phyloP scores from a whole-genome alignment of 2,888 invertebrate species.

The Monochamus alternatus region DNA sequence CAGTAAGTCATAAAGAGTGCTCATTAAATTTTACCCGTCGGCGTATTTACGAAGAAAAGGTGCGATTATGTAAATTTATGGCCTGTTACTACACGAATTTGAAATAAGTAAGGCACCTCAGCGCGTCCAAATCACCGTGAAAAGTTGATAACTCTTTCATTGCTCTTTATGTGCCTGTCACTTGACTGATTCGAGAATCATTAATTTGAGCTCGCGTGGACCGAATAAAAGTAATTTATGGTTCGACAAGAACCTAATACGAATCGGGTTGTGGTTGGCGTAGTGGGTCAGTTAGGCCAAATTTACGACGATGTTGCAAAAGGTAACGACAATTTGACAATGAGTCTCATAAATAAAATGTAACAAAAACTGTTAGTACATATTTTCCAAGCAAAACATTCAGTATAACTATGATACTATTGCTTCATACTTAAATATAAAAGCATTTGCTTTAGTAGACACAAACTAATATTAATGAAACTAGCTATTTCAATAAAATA shows the following conservation, averaged over 20 bases:
- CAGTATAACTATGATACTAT: too few relatives aligned
- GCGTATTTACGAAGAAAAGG: background rate
- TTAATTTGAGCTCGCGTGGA: constrained; percentile 20
- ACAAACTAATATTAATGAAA: too few relatives aligned
- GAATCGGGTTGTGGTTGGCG: background rate
- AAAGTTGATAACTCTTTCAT: background rate
- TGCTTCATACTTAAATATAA: too few relatives aligned
- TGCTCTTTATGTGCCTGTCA: background rate
- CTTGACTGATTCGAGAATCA: constrained; percentile 8
- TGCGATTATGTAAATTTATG: background rate
- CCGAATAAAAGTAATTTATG: constrained; percentile 29
- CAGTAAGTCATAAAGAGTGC: constrained; percentile 2
- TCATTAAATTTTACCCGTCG: constrained; percentile 12
- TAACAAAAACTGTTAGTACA: too few relatives aligned
- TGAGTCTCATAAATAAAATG: too few relatives aligned
- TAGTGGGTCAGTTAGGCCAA: background rate
- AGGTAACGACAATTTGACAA: too few relatives aligned
- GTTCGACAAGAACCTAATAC: constrained; percentile 15
- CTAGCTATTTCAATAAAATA: too few relatives aligned
- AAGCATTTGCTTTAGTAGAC: too few relatives aligned
- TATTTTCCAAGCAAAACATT: too few relatives aligned
- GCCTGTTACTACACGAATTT: background rate
- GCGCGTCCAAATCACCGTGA: background rate
- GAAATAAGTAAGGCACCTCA: background rate
- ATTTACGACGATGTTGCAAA: background rate